These are phyloP conservation scores for Myiopsitta monachus DNA, from an alignment of 2,113 vertebrate genomes.

Conservation along the genomic window DNA sequence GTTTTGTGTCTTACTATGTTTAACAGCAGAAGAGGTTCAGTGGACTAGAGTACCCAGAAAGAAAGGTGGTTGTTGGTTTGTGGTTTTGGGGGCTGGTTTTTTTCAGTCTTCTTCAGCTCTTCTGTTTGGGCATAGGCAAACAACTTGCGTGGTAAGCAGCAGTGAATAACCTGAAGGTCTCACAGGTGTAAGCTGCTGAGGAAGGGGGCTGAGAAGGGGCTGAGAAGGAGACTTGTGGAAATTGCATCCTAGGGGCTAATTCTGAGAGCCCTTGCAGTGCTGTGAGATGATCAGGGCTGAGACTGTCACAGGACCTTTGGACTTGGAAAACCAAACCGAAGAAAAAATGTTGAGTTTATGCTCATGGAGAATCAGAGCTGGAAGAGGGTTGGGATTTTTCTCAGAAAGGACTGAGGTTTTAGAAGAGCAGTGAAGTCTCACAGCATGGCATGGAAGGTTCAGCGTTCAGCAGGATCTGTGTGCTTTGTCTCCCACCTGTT, in stretches of 20 bases:
- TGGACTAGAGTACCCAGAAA: not conserved
- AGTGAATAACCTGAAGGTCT: not conserved
- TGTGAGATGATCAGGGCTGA: not conserved
- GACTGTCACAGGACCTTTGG: not conserved
- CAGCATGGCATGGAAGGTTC: accelerated
- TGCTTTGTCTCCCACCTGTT: accelerated
- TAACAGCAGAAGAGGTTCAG: not conserved
- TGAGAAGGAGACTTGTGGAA: not conserved
- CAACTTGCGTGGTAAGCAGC: not conserved
- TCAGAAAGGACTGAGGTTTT: not conserved
- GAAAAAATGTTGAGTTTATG: not conserved
- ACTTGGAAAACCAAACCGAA: not conserved
- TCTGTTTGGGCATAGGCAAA: not conserved
- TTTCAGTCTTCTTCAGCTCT: not conserved
- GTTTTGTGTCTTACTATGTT: not conserved
- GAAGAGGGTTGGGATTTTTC: not conserved
- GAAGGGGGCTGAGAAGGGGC: not conserved
- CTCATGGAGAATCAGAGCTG: not conserved
- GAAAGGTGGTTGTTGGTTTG: not conserved
- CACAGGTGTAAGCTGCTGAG: not conserved
- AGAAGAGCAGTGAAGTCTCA: accelerated
- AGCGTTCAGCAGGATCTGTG: not conserved
- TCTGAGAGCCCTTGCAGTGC: not conserved
- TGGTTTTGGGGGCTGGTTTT: not conserved
- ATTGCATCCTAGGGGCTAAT: not conserved